Base-by-base conservation (phyloP, 2,797 vertebrate species). In the Podargus strigoides region DNA sequence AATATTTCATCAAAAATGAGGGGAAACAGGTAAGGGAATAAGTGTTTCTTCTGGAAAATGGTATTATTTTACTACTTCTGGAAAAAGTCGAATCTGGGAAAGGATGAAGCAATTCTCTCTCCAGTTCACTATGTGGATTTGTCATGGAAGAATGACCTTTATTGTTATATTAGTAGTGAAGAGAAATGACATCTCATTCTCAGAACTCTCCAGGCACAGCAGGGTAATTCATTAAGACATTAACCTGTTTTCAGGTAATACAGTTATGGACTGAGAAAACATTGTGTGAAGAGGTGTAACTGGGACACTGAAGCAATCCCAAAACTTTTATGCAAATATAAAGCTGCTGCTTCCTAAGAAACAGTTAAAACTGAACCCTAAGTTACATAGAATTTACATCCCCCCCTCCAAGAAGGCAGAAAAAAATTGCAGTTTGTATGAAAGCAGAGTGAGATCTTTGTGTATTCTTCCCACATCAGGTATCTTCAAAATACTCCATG, bases 231-330 rank as follows among this genome's bases (percentile, higher is more conserved):
- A 69, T 66, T 44, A 76, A 73, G 32, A 64, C 21, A 82, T 42
- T 58, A 82, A 87, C 56, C 55, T 60, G 56, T 36, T 82, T 76
- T 28, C 70, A 82, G 22, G 23, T 12, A 74, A 47, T 47, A 21
- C 53, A 85, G n/a, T 74, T 62, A 62, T 4, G 34, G 69, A 41
- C 28, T 55, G 60, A 90, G 50, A 75, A 78, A 79, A 41, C 12
- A 42, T 7, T 0, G 0, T 3, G 23, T n/a, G 20, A 85, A 85
- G 56, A 73, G 36, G 24, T 12, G 5, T 39, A 72, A 72, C 0
- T 23, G 5, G 41, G 36, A 58, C 12, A 86, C 5, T 24, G 6
- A 60, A 37, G 6, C 12, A 41, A 86, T 37, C 50, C 42, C 59
- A 32, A 82, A 95, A 13, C 60, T 19, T 53, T 56, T 23, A 41